Evolutionary conservation across 2,888 invertebrate genomes (phyloP).

Genomic region (Euplagia quadripunctaria): DNA sequence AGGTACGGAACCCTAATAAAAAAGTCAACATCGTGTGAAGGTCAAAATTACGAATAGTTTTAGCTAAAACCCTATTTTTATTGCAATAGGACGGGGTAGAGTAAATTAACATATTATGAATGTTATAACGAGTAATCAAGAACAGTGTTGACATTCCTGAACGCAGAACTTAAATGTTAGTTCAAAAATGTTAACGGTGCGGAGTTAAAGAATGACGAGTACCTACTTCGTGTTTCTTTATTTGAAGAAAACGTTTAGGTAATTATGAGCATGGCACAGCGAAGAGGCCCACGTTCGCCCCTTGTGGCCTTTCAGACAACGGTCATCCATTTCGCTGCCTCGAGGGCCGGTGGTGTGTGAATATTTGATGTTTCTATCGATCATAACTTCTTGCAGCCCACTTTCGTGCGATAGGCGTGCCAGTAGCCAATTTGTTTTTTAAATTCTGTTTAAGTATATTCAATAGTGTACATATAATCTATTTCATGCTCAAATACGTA

Average conservation of each 20-base stretch:
- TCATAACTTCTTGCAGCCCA: constrained; percentile 80
- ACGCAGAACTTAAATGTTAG: constrained; percentile 41
- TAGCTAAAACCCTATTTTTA: constrained; percentile 13
- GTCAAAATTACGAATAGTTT: constrained; percentile 11
- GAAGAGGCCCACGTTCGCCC: constrained; percentile 65
- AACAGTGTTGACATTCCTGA: constrained; percentile 29
- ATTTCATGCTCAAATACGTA: background rate
- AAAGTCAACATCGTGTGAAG: constrained; percentile 7
- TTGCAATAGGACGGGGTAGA: constrained; percentile 23
- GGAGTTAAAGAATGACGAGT: constrained; percentile 41
- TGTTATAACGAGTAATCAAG: constrained; percentile 29
- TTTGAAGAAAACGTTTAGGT: constrained; percentile 64
- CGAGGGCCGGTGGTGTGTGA: constrained; percentile 74
- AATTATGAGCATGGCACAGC: constrained; percentile 70
- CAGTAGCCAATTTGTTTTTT: constrained; percentile 22
- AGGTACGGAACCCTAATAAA: background rate
- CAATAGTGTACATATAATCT: background rate
- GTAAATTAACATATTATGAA: constrained; percentile 34
- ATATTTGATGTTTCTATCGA: constrained; percentile 86
- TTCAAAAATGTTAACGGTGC: constrained; percentile 41
- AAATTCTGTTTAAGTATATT: background rate
- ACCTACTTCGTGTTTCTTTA: constrained; percentile 37
- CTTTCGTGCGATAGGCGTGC: constrained; percentile 45
- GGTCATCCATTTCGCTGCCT: constrained; percentile 80
- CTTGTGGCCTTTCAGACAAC: constrained; percentile 80